Conservation (phyloP, 1,140 invertebrate species). For the Ceratina australensis region DNA sequence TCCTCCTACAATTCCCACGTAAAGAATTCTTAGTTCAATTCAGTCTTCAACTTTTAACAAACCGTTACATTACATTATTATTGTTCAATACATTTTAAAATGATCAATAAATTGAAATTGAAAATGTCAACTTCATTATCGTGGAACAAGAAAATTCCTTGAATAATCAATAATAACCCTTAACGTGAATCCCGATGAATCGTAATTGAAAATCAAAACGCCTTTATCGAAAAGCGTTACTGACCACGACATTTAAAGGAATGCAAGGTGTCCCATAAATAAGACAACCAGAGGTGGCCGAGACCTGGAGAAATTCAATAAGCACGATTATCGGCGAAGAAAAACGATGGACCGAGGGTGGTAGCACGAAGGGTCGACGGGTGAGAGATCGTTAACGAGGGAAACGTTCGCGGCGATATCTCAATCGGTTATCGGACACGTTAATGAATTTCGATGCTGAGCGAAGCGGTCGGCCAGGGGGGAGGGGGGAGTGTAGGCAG, state of each 20-base stretch:
- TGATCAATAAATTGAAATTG: too few relatives aligned
- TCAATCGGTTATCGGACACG: constrained; percentile 68
- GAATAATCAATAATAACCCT: too few relatives aligned
- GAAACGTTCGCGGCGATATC: constrained; percentile 57
- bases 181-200: too few relatives aligned
- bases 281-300: not conserved
- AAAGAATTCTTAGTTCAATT: too few relatives aligned
- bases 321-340: constrained; percentile 59
- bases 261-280: constrained; percentile 46
- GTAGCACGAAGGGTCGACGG: not conserved
- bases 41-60: too few relatives aligned
- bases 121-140: too few relatives aligned
- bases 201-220: too few relatives aligned
- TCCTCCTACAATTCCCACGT: too few relatives aligned
- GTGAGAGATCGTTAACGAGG: constrained; percentile 46
- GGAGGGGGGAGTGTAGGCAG: too few relatives aligned
- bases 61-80: too few relatives aligned
- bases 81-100: too few relatives aligned
- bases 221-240: not conserved
- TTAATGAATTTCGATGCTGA: constrained; percentile 68
- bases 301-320: constrained; percentile 62
- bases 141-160: too few relatives aligned
- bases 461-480: constrained; percentile 43
- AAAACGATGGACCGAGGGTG: constrained; percentile 52
- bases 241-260: not conserved